Conservation (phyloP, 1,140 invertebrate species). For the Triops cancriformis region DNA sequence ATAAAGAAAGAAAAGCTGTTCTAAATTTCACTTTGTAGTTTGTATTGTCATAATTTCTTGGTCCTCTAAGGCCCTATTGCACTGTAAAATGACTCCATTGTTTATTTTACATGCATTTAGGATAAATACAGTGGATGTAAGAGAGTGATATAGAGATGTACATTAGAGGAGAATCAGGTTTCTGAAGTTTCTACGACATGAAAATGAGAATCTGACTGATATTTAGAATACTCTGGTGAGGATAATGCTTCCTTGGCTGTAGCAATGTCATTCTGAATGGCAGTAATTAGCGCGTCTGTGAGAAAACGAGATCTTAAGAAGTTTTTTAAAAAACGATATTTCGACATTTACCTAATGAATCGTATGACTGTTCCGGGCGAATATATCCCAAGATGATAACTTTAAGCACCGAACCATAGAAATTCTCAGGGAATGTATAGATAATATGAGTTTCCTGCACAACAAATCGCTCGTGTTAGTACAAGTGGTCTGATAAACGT, state of each 20-base stretch:
- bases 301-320: too few species aligned
- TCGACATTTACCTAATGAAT: constrained; percentile 52
- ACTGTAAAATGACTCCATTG: neutral
- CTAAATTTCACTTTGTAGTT: neutral
- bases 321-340: constrained; percentile 27
- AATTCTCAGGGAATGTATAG: constrained; percentile 71
- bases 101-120: neutral
- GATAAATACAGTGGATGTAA: neutral
- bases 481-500: neutral
- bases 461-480: constrained; percentile 26
- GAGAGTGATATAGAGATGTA: neutral
- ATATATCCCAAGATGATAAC: constrained; percentile 73
- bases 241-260: constrained; percentile 51
- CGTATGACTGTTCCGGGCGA: constrained; percentile 70
- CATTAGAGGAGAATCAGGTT: neutral
- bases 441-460: constrained; percentile 82
- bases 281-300: constrained; percentile 62
- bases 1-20: neutral
- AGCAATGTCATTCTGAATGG: constrained; percentile 66
- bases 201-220: constrained; percentile 34
- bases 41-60: neutral
- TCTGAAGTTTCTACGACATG: neutral
- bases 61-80: constrained; percentile 12
- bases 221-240: constrained; percentile 35
- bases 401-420: constrained; percentile 75